phyloP scores from a whole-genome alignment of 2,888 invertebrate species.

The Cerastis leucographa region DNA sequence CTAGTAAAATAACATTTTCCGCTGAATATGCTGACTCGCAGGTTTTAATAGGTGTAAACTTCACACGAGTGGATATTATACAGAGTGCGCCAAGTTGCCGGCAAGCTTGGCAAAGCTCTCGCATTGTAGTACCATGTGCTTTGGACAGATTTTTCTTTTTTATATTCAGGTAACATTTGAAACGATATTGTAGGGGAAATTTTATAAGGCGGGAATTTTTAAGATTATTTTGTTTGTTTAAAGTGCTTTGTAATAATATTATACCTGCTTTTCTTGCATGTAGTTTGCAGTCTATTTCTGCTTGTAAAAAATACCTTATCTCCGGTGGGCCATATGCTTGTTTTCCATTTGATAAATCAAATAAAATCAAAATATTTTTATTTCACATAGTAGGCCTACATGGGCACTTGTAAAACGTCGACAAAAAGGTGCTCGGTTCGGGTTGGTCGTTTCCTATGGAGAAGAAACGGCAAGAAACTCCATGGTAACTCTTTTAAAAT shows the following conservation, averaged over 20 bases:
- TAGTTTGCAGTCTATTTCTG: background rate
- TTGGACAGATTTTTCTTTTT: slow-evolving; percentile 37
- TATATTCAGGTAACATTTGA: slow-evolving; percentile 17
- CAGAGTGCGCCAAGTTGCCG: slow-evolving; percentile 39
- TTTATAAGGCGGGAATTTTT: background rate
- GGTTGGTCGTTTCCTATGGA: too few relatives aligned
- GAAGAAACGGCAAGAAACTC: too few relatives aligned
- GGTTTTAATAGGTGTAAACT: slow-evolving; percentile 61
- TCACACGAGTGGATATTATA: slow-evolving; percentile 59
- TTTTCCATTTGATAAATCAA: background rate
- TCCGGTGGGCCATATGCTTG: background rate
- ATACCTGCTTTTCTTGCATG: background rate
- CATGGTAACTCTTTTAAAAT: too few relatives aligned
- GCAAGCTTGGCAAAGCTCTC: slow-evolving; percentile 41
- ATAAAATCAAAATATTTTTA: too few relatives aligned
- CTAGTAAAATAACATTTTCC: slow-evolving; percentile 51
- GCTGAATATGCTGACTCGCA: slow-evolving; percentile 52
- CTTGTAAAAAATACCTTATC: too few relatives aligned
- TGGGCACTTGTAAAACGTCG: too few relatives aligned
- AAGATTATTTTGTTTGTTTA: slow-evolving; percentile 8
- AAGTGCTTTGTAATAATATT: background rate
- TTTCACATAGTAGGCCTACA: too few relatives aligned
- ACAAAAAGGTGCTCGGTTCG: too few relatives aligned
- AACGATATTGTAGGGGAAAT: slow-evolving; percentile 12
- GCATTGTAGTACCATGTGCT: slow-evolving; percentile 42